Percentiles rank a stretch among this genome's conserved stretches.
Conservation (phyloP, 2,888 invertebrate species). For the Cybosia mesomella region DNA sequence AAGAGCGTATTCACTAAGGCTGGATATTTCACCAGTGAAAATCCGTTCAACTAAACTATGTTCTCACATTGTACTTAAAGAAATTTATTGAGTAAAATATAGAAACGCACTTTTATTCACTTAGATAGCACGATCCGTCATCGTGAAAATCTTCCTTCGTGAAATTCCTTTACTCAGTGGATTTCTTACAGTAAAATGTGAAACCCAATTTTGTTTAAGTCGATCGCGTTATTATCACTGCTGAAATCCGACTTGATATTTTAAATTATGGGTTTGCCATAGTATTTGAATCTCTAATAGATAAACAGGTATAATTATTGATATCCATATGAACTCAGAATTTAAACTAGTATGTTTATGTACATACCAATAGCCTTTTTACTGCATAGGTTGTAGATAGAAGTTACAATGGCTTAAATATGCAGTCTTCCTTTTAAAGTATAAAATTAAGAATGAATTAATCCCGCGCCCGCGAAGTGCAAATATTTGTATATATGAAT, state of each 20-base stretch:
- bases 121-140: too few species aligned
- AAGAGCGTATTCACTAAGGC: background rate
- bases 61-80: too few species aligned
- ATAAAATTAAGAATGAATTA: background rate
- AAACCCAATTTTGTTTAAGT: too few species aligned
- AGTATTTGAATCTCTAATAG: background rate
- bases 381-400: background rate
- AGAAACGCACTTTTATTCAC: too few species aligned
- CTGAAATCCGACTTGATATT: background rate
- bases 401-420: background rate
- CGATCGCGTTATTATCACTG: background rate
- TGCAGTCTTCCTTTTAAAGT: background rate
- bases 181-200: too few species aligned
- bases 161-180: too few species aligned
- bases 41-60: too few species aligned
- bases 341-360: background rate
- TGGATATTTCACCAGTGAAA: background rate
- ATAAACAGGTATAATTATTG: too few species aligned
- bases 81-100: too few species aligned
- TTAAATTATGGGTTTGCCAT: background rate
- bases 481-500: too few species aligned
- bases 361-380: background rate
- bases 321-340: background rate
- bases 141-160: too few species aligned
- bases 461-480: background rate